These are phyloP conservation scores for Toxotes lorentzi DNA, from an alignment of 2,797 vertebrate genomes.

Conservation along the genomic window DNA sequence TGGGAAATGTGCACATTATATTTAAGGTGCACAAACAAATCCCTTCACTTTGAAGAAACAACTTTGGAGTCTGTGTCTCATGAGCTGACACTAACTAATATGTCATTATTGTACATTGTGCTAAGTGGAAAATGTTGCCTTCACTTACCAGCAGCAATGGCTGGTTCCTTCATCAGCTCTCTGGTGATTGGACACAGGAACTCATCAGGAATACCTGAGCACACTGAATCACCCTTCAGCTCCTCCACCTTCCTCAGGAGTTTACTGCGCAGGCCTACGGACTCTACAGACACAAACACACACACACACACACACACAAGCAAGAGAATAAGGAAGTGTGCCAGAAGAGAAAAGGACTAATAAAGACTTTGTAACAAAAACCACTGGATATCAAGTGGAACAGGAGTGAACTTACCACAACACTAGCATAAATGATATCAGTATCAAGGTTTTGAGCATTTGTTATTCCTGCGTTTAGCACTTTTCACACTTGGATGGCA, in stretches of 20 bases:
- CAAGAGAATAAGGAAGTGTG: background rate
- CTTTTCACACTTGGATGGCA: slow-evolving; percentile 52
- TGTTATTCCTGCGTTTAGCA: slow-evolving; percentile 49
- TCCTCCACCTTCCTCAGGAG: slow-evolving; percentile 91
- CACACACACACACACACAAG: background rate
- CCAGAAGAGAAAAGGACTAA: slow-evolving; percentile 1
- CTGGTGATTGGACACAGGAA: slow-evolving; percentile 96
- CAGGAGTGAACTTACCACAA: slow-evolving; percentile 16
- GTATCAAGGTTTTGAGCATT: slow-evolving; percentile 39
- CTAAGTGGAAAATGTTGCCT: background rate
- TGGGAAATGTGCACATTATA: slow-evolving; percentile 6
- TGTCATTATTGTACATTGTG: slow-evolving; percentile 6
- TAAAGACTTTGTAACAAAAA: slow-evolving; percentile 7
- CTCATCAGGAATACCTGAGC: slow-evolving; percentile 90
- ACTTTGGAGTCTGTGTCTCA: background rate
- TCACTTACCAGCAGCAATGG: slow-evolving; percentile 92
- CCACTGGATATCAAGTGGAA: slow-evolving; percentile 16
- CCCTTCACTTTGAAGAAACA: background rate
- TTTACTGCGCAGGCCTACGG: slow-evolving; percentile 91
- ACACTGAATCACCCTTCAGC: slow-evolving; percentile 82
- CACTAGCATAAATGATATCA: slow-evolving; percentile 31
- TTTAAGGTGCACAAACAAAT: background rate
- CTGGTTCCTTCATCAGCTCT: slow-evolving; percentile 95
- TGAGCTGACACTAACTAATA: background rate
- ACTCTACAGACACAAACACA: slow-evolving; percentile 83